phyloP scores from a whole-genome alignment of 1,140 invertebrate genomes.

The Helicoverpa zea region DNA sequence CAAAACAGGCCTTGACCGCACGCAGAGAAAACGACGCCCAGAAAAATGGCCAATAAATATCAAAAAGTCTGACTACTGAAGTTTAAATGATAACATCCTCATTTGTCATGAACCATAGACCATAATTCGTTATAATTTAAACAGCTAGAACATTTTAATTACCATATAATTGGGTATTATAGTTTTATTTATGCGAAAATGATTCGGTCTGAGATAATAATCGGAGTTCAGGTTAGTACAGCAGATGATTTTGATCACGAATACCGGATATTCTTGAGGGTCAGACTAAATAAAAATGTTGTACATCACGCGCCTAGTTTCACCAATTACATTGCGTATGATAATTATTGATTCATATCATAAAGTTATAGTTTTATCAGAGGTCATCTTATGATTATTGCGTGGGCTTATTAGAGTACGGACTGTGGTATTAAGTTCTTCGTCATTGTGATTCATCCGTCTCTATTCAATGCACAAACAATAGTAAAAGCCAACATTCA shows the following conservation, averaged over 20 bases:
- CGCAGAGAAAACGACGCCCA: conserved; percentile 14
- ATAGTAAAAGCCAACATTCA: not conserved
- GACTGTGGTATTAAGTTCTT: not conserved
- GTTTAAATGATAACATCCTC: conserved; percentile 10
- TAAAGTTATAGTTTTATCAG: not conserved
- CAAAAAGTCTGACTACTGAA: not conserved
- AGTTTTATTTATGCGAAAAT: conserved; percentile 36
- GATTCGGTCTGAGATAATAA: conserved; percentile 31
- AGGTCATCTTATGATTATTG: conserved; percentile 14
- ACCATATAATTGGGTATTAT: conserved; percentile 22
- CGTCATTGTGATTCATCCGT: not conserved
- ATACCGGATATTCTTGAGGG: conserved; percentile 48
- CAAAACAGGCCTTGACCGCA: conserved; percentile 9
- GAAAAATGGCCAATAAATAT: not conserved
- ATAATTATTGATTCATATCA: conserved; percentile 38
- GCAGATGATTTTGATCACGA: conserved; percentile 50
- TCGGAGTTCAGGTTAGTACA: conserved; percentile 9
- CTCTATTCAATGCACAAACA: not conserved
- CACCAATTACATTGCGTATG: conserved; percentile 37
- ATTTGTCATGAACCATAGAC: conserved; percentile 7
- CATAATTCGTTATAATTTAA: not conserved
- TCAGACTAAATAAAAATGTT: conserved; percentile 17
- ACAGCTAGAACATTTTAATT: not conserved
- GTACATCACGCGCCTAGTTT: conserved; percentile 33
- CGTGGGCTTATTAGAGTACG: not conserved